Base-by-base conservation (phyloP, 2,888 invertebrate genomes). In the Silvanus unidentatus region DNA sequence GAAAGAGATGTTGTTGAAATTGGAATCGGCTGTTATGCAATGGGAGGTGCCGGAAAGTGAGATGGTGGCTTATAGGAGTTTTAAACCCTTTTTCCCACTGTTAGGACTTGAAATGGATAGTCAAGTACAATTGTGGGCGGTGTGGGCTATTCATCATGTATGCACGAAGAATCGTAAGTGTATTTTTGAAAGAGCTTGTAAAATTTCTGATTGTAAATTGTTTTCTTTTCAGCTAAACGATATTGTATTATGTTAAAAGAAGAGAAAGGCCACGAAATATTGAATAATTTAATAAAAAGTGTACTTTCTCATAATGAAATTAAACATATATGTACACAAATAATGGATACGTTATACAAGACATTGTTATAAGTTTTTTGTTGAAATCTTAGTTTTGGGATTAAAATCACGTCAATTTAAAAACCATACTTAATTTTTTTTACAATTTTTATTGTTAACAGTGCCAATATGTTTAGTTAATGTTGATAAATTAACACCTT, bases 81-180 rank as follows among this genome's bases (percentile, higher is more conserved):
- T 87, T 67, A 76, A 76, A 54, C 86, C 86, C 14, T 87, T 87
- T 68, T 80, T 84, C 51, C 80, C 84, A 1, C 69, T 87, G 40
- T 68, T 86, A 47, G 65, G 70, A 34, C 74, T 75, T 44, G 73
- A 75, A 35, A 76, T 79, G 50, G 78, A 80, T 48, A 77, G 79
- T 58, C 78, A 80, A 43, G 83, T 85, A 22, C 84, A 85, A 60
- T 67, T 86, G 43, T 87, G 87, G 87, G 86, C 86, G 9, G 78
- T 84, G 2, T 87, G 87, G 87, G 86, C 86, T 1, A 81, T 87
- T 54, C 81, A 84, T 62, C 86, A 87, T 64, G 86, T 87, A 42
- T 84, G 84, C 62, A 79, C 81, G n/a, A 84, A 81, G 64, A 82
- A 82, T 66, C 78, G 82, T 82, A 68, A 75, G 77, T 74, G 6